Percentiles rank a stretch among this genome's conserved stretches.
Conservation (phyloP, 2,113 vertebrate species). For the Conger conger region DNA sequence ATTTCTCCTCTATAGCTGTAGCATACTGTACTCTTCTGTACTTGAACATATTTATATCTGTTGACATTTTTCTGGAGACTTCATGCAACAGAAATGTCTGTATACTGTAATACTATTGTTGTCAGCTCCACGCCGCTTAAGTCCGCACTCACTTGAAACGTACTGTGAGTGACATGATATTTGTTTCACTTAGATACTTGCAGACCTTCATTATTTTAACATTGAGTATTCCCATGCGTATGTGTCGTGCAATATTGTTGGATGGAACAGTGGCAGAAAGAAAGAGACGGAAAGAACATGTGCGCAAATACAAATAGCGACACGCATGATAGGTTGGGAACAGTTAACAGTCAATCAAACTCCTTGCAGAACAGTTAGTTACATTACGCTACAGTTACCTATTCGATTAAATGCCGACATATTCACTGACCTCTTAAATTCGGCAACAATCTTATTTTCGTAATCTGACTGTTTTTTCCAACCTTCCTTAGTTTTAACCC, state of each 20-base stretch:
- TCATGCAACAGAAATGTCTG: neutral
- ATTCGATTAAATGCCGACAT: neutral
- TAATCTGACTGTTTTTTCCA: slow-evolving; percentile 89
- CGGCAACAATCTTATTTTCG: slow-evolving; percentile 77
- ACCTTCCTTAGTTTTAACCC: slow-evolving; percentile 94
- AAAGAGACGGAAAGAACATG: too few species aligned
- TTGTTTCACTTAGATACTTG: neutral
- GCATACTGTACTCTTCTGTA: neutral
- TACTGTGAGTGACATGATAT: neutral
- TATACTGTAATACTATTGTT: neutral
- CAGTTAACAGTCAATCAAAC: too few species aligned
- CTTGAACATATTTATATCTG: neutral
- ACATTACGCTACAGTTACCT: neutral
- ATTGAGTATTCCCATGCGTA: neutral
- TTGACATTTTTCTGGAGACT: neutral
- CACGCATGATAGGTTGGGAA: too few species aligned
- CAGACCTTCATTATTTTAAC: neutral
- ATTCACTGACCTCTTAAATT: slow-evolving; percentile 76
- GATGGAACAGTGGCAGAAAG: too few species aligned
- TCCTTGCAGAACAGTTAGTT: neutral
- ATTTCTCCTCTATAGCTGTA: too few species aligned
- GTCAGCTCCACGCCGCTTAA: neutral
- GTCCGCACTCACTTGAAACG: too few species aligned
- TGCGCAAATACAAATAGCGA: too few species aligned
- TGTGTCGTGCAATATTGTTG: too few species aligned